These are phyloP conservation scores for Willisornis vidua DNA, from an alignment of 2,113 vertebrate species.

Conservation along the genomic window DNA sequence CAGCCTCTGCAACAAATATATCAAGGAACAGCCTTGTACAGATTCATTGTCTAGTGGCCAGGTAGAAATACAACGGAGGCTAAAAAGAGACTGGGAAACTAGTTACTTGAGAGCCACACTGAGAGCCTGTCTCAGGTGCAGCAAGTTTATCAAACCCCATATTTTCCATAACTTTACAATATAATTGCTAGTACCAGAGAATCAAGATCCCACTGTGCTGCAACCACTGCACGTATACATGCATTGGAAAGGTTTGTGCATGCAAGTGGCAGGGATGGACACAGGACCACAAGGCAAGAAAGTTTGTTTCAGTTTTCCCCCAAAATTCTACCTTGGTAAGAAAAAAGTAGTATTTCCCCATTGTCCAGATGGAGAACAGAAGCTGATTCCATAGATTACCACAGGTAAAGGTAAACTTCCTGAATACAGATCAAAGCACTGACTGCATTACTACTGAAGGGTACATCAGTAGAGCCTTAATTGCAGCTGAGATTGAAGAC, in stretches of 20 bases:
- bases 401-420: neutral
- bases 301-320: fast-evolving
- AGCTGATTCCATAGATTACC: neutral
- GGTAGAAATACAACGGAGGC: neutral
- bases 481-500: neutral
- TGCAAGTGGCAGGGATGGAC: neutral
- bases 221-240: fast-evolving
- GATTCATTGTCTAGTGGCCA: neutral
- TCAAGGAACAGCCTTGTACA: neutral
- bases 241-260: neutral
- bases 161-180: neutral
- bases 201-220: neutral
- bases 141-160: neutral
- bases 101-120: neutral
- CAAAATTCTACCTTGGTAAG: neutral
- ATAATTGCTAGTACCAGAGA: neutral
- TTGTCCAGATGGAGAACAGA: neutral
- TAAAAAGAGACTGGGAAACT: neutral
- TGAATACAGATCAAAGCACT: neutral
- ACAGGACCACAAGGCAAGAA: neutral
- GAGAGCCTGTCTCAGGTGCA: neutral
- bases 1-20: neutral
- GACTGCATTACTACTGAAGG: neutral
- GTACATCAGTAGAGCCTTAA: neutral
- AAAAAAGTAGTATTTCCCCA: neutral